Evolutionary conservation across 2,113 vertebrate species (phyloP), one percentile per base, ranked within the genome.

Genomic region (Nestor notabilis): DNA sequence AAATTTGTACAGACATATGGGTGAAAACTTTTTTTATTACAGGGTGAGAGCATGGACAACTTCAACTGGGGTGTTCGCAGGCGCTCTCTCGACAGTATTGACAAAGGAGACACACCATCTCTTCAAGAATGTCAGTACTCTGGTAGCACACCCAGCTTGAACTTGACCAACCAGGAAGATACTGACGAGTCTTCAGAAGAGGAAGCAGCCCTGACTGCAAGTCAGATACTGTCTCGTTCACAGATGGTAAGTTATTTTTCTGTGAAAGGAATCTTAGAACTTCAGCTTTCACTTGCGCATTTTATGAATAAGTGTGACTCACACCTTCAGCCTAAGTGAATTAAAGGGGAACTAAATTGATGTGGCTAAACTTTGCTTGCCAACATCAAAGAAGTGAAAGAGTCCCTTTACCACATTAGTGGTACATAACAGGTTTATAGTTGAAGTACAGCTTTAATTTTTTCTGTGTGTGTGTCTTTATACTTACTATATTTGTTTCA

Each of bases 11-110:
- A 39, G 81, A 80, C 33, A 19, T 70, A 50, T 27, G 7, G 70
- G 39, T 91, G 90, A 31, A 86, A 90, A 55, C 70, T 20, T 89
- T 94, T 84, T 64, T 94, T 96, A 5, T 98, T 98, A 84, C 97
- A 99, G 99, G 99, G 99, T 77, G 99, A 99, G 98, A 99, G 99
- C 93, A 99, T 99, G 99, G 99, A 99, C 97, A 99, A 99, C 96
- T 99, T 99, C 97, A 99, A 99, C 98, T 99, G 99, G 99, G 99
- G 99, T 0, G 99, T 99, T 86, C 99, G 99, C 12, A 98, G 99
- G 25, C 99, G 99, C 72, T 99, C 99, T 3, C 98, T 99, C 86
- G 99, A 99, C 97, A 99, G 99, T 88, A 99, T 99, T 96, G 99
- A 99, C 98, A 99, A 99, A 97, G 99, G 99, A 69, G 99, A 99